Percentiles rank a stretch among this genome's conserved stretches.
These are phyloP conservation scores for Heliocidaris tuberculata DNA, from an alignment of 35 echinoderm and acorn worm species.

Conservation along the genomic window DNA sequence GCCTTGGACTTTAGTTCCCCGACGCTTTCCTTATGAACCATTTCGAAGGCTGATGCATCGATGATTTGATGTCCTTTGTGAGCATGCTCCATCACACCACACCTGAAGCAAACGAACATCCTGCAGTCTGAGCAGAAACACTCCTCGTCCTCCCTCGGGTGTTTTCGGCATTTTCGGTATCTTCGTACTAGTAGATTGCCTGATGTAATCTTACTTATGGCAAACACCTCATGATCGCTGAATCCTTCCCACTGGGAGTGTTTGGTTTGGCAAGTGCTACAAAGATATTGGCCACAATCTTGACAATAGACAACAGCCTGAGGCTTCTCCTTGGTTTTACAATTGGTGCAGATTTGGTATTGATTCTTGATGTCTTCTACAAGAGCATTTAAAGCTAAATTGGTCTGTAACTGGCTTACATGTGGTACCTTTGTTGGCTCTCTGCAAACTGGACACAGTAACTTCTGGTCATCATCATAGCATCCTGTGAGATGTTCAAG, in stretches of 20 bases:
- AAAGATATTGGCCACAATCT: neutral
- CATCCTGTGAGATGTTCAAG: neutral
- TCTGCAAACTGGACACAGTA: constrained; percentile 12
- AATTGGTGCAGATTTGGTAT: neutral
- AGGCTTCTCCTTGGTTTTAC: neutral
- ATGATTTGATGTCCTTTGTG: neutral
- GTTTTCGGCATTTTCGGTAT: neutral
- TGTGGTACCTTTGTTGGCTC: neutral
- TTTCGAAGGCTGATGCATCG: neutral
- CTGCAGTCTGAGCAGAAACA: neutral
- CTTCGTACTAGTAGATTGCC: neutral
- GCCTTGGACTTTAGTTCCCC: neutral
- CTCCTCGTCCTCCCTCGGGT: neutral
- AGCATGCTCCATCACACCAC: neutral
- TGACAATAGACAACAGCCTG: neutral
- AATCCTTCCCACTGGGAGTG: neutral
- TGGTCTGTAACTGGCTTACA: neutral
- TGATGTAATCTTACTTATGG: neutral
- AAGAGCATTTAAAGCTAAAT: neutral
- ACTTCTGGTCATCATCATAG: neutral
- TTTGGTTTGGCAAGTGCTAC: neutral
- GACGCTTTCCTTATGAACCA: neutral
- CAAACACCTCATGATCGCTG: neutral
- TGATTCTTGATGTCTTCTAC: neutral
- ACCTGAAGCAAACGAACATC: neutral